Evolutionary conservation across 2,113 vertebrate genomes (phyloP).

Genomic region (Percopsis transmontana): DNA sequence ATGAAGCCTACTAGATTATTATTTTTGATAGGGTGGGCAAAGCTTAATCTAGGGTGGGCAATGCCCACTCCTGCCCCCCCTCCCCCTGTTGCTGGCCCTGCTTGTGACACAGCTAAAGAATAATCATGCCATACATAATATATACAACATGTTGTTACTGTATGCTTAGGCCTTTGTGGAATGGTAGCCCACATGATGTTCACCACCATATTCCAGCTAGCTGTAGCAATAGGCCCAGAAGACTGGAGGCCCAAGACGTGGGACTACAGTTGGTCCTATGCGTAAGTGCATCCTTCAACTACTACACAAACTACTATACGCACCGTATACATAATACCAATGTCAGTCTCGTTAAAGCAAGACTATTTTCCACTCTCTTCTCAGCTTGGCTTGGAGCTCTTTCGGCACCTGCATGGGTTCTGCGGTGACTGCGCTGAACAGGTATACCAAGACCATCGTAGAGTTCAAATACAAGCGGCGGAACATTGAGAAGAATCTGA

Average conservation of each 20-base stretch:
- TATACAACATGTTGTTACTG: not conserved
- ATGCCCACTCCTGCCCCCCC: too few species aligned
- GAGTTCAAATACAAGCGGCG: conserved; percentile 86
- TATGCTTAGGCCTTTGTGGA: conserved; percentile 86
- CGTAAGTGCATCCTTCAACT: conserved; percentile 69
- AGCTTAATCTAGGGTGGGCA: too few species aligned
- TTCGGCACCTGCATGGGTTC: conserved; percentile 91
- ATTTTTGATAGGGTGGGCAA: too few species aligned
- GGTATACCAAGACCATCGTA: conserved; percentile 85
- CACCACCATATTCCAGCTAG: conserved; percentile 94
- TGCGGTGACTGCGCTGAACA: conserved; percentile 83
- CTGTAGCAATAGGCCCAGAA: conserved; percentile 90
- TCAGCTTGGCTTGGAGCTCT: conserved; percentile 88
- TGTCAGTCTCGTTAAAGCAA: too few species aligned
- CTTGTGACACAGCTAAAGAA: too few species aligned
- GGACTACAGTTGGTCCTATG: conserved; percentile 97
- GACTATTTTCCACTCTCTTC: not conserved
- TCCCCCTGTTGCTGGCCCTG: too few species aligned
- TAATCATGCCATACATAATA: not conserved
- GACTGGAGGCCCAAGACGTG: conserved; percentile 96
- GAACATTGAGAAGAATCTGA: conserved; percentile 82
- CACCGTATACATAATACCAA: not conserved
- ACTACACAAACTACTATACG: not conserved
- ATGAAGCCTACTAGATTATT: too few species aligned
- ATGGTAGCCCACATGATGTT: conserved; percentile 99